These are phyloP conservation scores for Cyclopterus lumpus DNA, from an alignment of 2,797 vertebrate species.

Conservation along the genomic window DNA sequence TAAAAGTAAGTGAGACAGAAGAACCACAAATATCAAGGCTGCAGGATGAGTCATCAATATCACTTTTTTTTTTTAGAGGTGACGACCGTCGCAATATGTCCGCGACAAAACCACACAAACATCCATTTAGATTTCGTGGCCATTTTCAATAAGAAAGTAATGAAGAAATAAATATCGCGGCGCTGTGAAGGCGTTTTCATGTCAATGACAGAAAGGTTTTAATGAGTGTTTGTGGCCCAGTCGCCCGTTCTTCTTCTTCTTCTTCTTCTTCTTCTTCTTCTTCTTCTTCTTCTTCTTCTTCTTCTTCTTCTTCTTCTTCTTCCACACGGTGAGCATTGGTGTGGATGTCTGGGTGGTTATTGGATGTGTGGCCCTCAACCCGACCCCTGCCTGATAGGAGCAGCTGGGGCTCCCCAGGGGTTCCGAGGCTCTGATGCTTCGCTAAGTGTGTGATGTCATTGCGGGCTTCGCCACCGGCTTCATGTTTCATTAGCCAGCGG, in stretches of 20 bases:
- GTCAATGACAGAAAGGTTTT: background rate
- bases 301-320: no score
- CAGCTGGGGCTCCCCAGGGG: constrained; percentile 1
- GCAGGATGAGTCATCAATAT: no score
- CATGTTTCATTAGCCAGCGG: constrained; percentile 44
- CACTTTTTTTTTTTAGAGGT: no score
- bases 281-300: no score
- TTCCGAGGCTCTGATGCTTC: constrained; percentile 10
- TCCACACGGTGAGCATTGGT: background rate
- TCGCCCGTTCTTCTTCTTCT: background rate
- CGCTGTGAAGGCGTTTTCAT: background rate
- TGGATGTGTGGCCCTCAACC: constrained; percentile 24
- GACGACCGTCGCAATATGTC: no score
- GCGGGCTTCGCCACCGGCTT: constrained; percentile 19
- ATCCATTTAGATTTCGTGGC: background rate
- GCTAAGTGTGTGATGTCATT: constrained; percentile 44
- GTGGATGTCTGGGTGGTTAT: constrained; percentile 21
- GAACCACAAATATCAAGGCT: background rate
- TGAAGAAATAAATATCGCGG: background rate
- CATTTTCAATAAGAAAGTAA: background rate
- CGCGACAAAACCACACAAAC: no score
- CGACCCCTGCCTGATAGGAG: constrained; percentile 39
- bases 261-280: no score
- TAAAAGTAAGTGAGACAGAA: background rate
- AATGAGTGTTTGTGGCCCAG: background rate